Base-by-base conservation (phyloP, 2,113 vertebrate species). In the Trogon surrucura region DNA sequence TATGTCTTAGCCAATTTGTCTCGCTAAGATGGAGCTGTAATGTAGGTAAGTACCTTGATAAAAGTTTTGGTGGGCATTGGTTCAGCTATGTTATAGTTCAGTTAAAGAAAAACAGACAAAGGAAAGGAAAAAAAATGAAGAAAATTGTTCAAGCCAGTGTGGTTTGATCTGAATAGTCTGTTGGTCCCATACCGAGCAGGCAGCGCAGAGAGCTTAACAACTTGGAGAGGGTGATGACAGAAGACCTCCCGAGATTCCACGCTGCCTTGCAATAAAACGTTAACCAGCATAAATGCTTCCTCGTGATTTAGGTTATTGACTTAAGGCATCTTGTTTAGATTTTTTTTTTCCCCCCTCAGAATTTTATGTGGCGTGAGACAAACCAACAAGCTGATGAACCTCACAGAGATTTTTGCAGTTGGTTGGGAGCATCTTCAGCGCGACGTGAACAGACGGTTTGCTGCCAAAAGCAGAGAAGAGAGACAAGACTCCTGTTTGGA, bases 261-360 rank as follows among this genome's bases (percentile, higher is more conserved):
- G 69, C 80, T 51, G 88, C 66, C 64, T 88, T 88, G 70, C 60
- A 70, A 70, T 36, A 70, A 57, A 88, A 66, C 9, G 14, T 91
- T 94, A 85, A 91, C 91, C 95, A 95, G 95, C 96, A 91, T 94
- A 95, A 94, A 91, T 41, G 56, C 96, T 93, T 91, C 80, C 66
- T 90, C 8, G 2, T 70, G 54, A 74, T 86, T 85, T 58, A 85
- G 22, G 77, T 75, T 44, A 77, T 70, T 71, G 50, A 89, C 77
- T 97, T 97, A 97, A 98, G 97, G 97, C 96, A 96, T 94, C 92
- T 85, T 51, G 85, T 78, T 73, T 34, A 91, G 70, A 34, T 3
- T 6, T 19, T 25, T 85, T 83, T 95, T 41, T 41, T 41, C 41
- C 41, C 41, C 41, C 57, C 79, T 84, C 30, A 32, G 66, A 48